A percentile compares a stretch with the other conserved stretches of the same genome.
phyloP scores from a whole-genome alignment of 2,888 invertebrate genomes.

The Agrilus mali region DNA sequence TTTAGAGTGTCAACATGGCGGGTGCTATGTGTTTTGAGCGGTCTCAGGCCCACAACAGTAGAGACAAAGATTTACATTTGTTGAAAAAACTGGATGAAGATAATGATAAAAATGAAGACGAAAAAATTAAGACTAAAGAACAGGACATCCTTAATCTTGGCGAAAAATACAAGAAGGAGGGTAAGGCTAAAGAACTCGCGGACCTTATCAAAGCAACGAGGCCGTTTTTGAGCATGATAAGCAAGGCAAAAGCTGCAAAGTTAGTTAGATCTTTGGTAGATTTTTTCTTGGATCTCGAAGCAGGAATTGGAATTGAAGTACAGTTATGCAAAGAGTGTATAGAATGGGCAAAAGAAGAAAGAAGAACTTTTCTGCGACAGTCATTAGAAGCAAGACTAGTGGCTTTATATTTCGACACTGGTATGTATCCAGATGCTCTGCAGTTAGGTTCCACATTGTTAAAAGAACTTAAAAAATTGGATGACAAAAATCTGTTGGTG shows the following conservation, averaged over 20 bases:
- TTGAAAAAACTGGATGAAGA: constrained; percentile 66
- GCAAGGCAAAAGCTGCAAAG: constrained; percentile 99
- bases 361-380: constrained; percentile 92
- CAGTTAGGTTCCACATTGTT: constrained; percentile 75
- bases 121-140: constrained; percentile 83
- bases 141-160: constrained; percentile 89
- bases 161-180: constrained; percentile 82
- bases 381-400: constrained; percentile 90
- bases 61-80: constrained; percentile 61
- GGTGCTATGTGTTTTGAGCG: constrained; percentile 84
- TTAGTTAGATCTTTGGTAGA: constrained; percentile 93
- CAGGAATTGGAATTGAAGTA: constrained; percentile 89
- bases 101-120: constrained; percentile 68
- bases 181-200: constrained; percentile 83
- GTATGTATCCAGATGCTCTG: constrained; percentile 78
- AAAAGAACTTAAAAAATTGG: constrained; percentile 93
- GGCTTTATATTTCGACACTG: constrained; percentile 87
- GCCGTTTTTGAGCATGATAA: constrained; percentile 88
- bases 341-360: constrained; percentile 98
- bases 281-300: constrained; percentile 93
- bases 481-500: constrained; percentile 96
- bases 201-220: constrained; percentile 90
- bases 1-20: constrained; percentile 54
- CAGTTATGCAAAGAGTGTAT: constrained; percentile 95
- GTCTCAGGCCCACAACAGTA: constrained; percentile 62